Evolutionary conservation across 2,888 invertebrate species (phyloP), one percentile per base, ranked within the genome.

Genomic region (Drosophila villosipedis): DNA sequence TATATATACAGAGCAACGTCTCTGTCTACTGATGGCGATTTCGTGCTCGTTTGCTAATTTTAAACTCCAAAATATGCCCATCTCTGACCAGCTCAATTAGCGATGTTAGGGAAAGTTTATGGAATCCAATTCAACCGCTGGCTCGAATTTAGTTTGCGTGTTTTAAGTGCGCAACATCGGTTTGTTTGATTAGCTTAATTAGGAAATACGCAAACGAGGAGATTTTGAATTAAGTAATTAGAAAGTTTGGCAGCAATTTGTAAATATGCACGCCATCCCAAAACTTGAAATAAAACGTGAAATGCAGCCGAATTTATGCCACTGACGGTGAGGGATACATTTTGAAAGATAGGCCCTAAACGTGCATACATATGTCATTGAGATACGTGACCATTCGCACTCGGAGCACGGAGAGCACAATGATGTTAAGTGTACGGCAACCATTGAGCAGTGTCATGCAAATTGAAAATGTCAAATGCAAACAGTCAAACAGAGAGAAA

Each of bases 401-500:
- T 43, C 58, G 57, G 33, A 55, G 41, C 52, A 41, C 60, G 43
- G 31, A 52, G 49, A 59, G 52, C 58, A 67, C 52, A 35, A 52
- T 66, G 66, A n/a, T 74, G 74, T 68, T 64, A 57, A 69, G 57
- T 55, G 53, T 61, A 53, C 22, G 55, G 55, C 55, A 65, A 63
- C 79, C 79, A 77, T 69, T 41, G 65, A 76, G 68, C 62, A 53
- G 60, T 84, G 80, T 78, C 89, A 85, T 89, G 89, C 80, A 89
- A 85, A 89, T 85, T 85, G 89, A 89, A 89, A 85, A 85, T 84
- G 85, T 84, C 85, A 85, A 85, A 89, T 84, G 84, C 85, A 89
- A 84, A 84, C 89, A 81, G 78, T 57, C 53, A 70, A 58, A 53
- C 60, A 50, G 49, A 28, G 47, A 50, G 63, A 49, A 52, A 78